Evolutionary conservation across 2,113 vertebrate species (phyloP), one percentile per base, ranked within the genome.

Genomic region (Hiodon alosoides): DNA sequence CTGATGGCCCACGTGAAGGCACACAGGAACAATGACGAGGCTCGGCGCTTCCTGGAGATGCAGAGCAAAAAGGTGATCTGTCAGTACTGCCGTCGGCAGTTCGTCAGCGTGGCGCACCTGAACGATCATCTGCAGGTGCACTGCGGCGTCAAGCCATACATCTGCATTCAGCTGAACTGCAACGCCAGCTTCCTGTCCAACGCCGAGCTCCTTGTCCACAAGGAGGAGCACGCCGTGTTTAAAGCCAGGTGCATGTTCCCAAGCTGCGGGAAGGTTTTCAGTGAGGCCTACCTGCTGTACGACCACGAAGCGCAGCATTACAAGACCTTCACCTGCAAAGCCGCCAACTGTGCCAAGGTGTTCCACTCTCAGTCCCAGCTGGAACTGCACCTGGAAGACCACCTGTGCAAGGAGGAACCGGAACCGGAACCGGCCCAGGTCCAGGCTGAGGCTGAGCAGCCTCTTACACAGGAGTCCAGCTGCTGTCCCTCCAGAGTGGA

Each of bases 271-370:
- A 94, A 94, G 78, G 90, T 96, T 79, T 99, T 98, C 85, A 93
- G 89, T 0, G 94, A 96, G 82, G 94, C 95, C 10, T 98, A 95
- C 77, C 93, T 94, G 82, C 93, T 99, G 0, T 98, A 98, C 57
- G 96, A 98, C 79, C 97, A 99, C 0, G 97, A 99, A 92, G 94
- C 96, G 71, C 95, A 96, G 55, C 97, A 99, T 90, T 99, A 99
- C 83, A 97, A 95, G 80, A 99, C 94, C 0, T 99, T 94, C 6
- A 97, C 97, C 1, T 99, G 97, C 87, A 96, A 88, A 88, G 84
- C 86, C 64, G 79, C 79, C 2, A 92, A 88, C 77, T 99, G 96
- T 76, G 94, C 92, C 11, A 98, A 96, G 76, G 90, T 98, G 2
- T 99, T 97, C 73, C 94, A 94, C 78, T 92, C 93, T 76, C 94